Evolutionary conservation across 2,113 vertebrate genomes (phyloP), one percentile per base, ranked within the genome.

Genomic region (Epinephelus fuscoguttatus): DNA sequence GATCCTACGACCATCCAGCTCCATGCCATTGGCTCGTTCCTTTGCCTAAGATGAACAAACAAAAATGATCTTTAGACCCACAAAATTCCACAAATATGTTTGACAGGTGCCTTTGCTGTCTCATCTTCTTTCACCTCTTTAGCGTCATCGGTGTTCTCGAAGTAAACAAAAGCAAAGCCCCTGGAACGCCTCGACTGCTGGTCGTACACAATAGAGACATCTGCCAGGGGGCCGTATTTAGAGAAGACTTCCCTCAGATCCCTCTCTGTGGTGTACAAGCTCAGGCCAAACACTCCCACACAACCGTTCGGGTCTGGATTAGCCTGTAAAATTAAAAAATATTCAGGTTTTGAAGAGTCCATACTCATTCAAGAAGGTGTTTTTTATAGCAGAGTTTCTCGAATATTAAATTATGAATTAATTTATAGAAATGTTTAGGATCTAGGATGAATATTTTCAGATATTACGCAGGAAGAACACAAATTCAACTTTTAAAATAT

Each of bases 251-350:
- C 97, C 87, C 97, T 96, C 75, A 99, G 94, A 84, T 99, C 98
- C 83, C 98, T 95, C 75, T 99, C 98, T 55, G 97, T 98, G 75
- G 98, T 99, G 90, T 98, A 98, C 68, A 99, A 93, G 67, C 98
- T 99, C 92, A 99, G 93, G 3, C 98, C 98, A 94, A 99, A 99
- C 66, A 99, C 97, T 2, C 98, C 98, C 1, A 99, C 94, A 83
- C 98, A 99, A 81, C 95, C 96, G 84, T 98, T 99, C 17, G 97
- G 98, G 84, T 99, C 98, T 70, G 98, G 98, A 93, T 99, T 99
- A 45, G 96, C 96, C 98, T 99, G 74, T 17, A 85, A 45, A 33
- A 72, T 78, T 4, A 68, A 64, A 63, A 56, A 10, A 59, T 1
- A 64, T 80, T 6, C 40, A 69, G 1, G 6, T 53, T 21, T n/a